Percentiles rank a stretch among this genome's conserved stretches.
phyloP scores from a whole-genome alignment of 2,113 vertebrate species.

The Charina bottae region DNA sequence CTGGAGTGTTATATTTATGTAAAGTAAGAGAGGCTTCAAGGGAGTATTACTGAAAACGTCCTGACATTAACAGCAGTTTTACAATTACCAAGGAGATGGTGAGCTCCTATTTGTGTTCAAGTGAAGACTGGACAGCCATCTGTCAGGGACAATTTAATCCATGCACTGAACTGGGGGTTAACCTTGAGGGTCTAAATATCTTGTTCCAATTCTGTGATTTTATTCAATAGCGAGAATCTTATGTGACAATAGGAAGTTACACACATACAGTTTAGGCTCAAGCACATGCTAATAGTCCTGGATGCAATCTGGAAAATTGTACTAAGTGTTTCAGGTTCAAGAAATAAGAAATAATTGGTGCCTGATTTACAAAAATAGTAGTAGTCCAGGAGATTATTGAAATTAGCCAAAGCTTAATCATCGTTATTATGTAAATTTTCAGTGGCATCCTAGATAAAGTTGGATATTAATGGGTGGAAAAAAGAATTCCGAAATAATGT shows the following conservation, averaged over 20 bases:
- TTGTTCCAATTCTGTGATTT: background rate
- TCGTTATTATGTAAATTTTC: background rate
- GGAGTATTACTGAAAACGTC: background rate
- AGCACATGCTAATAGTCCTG: background rate
- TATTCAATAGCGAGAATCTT: background rate
- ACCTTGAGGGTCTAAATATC: background rate
- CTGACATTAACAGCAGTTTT: background rate
- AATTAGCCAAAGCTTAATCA: background rate
- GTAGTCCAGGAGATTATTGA: background rate
- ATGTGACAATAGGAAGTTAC: background rate
- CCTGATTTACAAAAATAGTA: background rate
- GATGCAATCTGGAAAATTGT: background rate
- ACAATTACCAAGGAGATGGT: background rate
- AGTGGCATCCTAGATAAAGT: background rate
- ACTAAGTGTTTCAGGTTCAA: background rate
- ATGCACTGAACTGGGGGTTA: too few species aligned
- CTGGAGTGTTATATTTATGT: background rate
- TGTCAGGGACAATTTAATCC: background rate
- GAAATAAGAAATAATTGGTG: background rate
- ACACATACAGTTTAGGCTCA: background rate
- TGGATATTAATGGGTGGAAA: background rate
- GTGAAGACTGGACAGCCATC: background rate
- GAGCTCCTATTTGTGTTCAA: background rate
- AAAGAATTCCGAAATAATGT: background rate
- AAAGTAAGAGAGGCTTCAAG: background rate